These are phyloP conservation scores for Choristoneura fumiferana DNA, from an alignment of 1,140 invertebrate genomes.

Conservation along the genomic window DNA sequence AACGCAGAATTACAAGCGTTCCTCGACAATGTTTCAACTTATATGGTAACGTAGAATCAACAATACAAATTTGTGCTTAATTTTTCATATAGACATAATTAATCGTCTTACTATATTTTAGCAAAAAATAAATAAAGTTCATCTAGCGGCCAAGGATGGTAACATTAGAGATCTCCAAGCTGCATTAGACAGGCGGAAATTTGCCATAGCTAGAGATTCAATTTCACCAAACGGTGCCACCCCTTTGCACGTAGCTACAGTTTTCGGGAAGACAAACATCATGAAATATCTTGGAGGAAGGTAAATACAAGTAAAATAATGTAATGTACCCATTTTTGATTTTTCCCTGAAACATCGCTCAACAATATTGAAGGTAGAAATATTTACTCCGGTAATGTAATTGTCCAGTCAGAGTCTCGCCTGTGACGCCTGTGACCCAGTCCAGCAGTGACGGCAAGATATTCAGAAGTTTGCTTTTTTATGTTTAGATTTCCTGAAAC, in stretches of 20 bases:
- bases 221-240: conserved; percentile 92
- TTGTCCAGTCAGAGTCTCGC: too few relatives aligned
- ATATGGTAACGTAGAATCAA: conserved; percentile 84
- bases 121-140: conserved; percentile 93
- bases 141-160: conserved; percentile 91
- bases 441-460: too few relatives aligned
- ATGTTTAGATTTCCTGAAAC: conserved; percentile 91
- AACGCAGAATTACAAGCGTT: conserved; percentile 93
- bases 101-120: conserved; percentile 60
- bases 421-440: too few relatives aligned
- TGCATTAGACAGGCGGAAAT: conserved; percentile 93
- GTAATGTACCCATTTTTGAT: too few relatives aligned
- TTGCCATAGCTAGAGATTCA: conserved; percentile 90
- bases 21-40: conserved; percentile 92
- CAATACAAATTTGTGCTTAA: background rate
- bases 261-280: conserved; percentile 87
- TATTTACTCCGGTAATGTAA: too few relatives aligned
- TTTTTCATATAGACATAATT: background rate
- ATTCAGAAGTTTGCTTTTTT: conserved; percentile 1
- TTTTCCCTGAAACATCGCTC: too few relatives aligned
- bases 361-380: too few relatives aligned
- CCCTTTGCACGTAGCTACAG: conserved; percentile 94
- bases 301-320: conserved; percentile 34
- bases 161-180: conserved; percentile 90
- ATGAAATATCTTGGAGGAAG: conserved; percentile 82